phyloP scores from a whole-genome alignment of 2,113 vertebrate genomes.

The Zosterops borbonicus region DNA sequence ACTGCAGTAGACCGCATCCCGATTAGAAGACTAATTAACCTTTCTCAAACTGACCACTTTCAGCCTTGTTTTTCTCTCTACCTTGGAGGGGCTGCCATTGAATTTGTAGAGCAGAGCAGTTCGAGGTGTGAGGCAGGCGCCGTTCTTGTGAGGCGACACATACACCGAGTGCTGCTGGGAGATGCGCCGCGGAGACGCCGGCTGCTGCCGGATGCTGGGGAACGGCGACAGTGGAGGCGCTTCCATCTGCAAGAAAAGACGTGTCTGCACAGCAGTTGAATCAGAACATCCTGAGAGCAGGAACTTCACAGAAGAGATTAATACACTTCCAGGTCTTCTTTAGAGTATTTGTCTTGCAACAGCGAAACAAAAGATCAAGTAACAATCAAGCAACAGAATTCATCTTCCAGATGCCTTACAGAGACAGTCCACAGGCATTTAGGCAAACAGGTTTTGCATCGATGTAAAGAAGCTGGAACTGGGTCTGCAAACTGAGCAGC shows the following conservation, averaged over 20 bases:
- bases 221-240: slow-evolving; percentile 91
- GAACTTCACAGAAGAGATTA: background rate
- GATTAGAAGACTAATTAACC: background rate
- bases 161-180: slow-evolving; percentile 91
- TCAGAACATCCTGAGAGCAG: background rate
- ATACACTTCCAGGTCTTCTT: background rate
- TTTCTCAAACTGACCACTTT: background rate
- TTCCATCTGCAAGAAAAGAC: slow-evolving; percentile 78
- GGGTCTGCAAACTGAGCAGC: background rate
- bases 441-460: rapidly evolving
- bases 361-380: background rate
- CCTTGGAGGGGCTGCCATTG: slow-evolving; percentile 93
- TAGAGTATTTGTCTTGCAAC: background rate
- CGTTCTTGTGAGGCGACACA: slow-evolving; percentile 91
- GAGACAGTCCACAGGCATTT: too few species aligned
- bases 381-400: background rate
- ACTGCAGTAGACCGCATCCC: background rate
- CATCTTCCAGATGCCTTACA: background rate
- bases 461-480: background rate
- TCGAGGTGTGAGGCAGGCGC: slow-evolving; percentile 76
- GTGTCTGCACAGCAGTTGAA: background rate
- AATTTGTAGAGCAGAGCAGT: slow-evolving; percentile 87
- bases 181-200: slow-evolving; percentile 88
- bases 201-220: slow-evolving; percentile 84
- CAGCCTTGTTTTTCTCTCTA: background rate